A percentile compares a stretch with the other conserved stretches of the same genome.
phyloP scores from a whole-genome alignment of 2,888 invertebrate species.

The Colostygia pectinataria region DNA sequence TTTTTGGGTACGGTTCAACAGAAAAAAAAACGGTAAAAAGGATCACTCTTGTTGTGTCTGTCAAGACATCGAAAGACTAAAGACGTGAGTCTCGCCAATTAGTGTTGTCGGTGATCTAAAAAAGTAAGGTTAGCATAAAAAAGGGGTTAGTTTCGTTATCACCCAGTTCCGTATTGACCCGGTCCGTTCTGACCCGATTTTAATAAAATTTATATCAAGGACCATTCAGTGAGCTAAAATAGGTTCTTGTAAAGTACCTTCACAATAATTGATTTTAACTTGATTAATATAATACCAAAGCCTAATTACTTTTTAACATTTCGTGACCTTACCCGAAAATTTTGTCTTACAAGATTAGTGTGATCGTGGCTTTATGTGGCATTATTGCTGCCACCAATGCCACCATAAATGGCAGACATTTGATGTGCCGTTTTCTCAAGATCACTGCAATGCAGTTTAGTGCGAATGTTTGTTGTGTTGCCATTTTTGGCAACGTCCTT shows the following conservation, averaged over 20 bases:
- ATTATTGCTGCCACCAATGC: conserved; percentile 1
- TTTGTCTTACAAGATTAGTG: not conserved
- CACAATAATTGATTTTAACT: not conserved
- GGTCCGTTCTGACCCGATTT: too few relatives aligned
- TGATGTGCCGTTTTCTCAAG: conserved; percentile 15
- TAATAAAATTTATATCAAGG: too few relatives aligned
- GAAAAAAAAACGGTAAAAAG: too few relatives aligned
- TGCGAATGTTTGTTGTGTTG: not conserved
- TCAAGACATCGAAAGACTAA: too few relatives aligned
- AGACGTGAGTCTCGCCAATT: too few relatives aligned
- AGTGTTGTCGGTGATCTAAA: too few relatives aligned
- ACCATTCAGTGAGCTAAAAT: too few relatives aligned
- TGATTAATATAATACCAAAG: not conserved
- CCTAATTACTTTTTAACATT: not conserved
- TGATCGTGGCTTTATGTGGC: not conserved
- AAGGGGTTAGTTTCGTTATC: too few relatives aligned
- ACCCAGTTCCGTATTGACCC: too few relatives aligned
- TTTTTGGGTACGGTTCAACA: not conserved
- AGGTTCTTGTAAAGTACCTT: too few relatives aligned
- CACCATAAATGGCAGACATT: conserved; percentile 13
- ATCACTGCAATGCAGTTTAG: conserved; percentile 4
- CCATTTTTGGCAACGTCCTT: conserved; percentile 6
- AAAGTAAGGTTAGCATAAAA: too few relatives aligned
- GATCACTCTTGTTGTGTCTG: too few relatives aligned
- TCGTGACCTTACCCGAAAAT: not conserved